Conservation (phyloP, 1,140 invertebrate species). For the Andricus grossulariae region DNA sequence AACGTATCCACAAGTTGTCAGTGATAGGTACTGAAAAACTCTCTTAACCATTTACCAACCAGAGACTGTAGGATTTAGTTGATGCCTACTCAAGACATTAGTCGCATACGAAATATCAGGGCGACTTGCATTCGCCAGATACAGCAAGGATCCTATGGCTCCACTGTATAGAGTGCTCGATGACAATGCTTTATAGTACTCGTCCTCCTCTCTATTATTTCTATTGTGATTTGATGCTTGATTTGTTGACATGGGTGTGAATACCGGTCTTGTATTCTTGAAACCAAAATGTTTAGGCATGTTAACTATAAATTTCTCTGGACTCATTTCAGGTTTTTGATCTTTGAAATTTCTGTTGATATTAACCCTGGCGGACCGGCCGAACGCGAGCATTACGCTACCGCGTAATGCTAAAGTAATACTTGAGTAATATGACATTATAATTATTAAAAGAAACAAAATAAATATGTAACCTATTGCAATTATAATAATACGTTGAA, state of each 20-base stretch:
- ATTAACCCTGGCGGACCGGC: no score
- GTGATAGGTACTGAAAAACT: background rate
- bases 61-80: constrained; percentile 5
- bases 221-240: background rate
- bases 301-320: background rate
- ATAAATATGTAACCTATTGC: no score
- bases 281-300: constrained; percentile 21
- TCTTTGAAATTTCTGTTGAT: background rate
- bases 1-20: no score
- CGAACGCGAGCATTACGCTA: no score
- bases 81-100: constrained; percentile 33
- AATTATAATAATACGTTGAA: no score
- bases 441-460: no score
- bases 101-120: background rate
- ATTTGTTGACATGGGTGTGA: constrained; percentile 6
- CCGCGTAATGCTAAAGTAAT: no score
- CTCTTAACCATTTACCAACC: no score
- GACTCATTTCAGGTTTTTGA: background rate
- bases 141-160: constrained; percentile 23
- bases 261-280: background rate
- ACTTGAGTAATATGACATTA: no score
- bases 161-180: constrained; percentile 3
- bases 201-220: background rate
- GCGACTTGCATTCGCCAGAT: constrained; percentile 27
- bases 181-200: background rate